Percentiles rank a stretch among this genome's conserved stretches.
These are phyloP conservation scores for Platysteira castanea DNA, from an alignment of 2,113 vertebrate species.

Conservation along the genomic window DNA sequence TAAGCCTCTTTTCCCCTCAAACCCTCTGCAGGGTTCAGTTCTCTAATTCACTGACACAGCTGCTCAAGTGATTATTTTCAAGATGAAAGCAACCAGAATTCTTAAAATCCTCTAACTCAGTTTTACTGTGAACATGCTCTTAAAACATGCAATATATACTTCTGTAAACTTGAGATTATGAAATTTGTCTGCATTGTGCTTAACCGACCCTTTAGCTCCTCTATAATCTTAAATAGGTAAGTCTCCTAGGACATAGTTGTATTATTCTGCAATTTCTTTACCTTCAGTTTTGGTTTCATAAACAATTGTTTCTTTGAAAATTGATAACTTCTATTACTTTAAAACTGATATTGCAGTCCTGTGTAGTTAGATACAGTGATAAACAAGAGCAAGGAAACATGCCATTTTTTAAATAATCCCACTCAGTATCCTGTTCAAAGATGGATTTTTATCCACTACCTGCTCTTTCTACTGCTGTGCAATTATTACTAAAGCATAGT, in stretches of 20 bases:
- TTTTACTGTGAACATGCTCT: not conserved
- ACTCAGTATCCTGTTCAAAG: not conserved
- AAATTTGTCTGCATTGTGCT: not conserved
- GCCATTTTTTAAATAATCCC: not conserved
- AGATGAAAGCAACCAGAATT: not conserved
- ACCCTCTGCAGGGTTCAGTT: not conserved
- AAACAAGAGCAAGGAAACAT: not conserved
- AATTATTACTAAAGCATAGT: not conserved
- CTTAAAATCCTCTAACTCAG: not conserved
- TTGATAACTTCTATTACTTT: not conserved
- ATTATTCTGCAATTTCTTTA: not conserved
- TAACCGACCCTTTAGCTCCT: not conserved
- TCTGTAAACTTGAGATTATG: not conserved
- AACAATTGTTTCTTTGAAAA: not conserved
- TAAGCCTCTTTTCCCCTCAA: not conserved
- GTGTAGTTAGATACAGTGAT: not conserved
- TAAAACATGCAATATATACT: not conserved
- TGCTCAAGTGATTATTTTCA: not conserved
- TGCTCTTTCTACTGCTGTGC: not conserved
- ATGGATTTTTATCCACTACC: not conserved
- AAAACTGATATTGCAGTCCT: not conserved
- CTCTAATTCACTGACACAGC: not conserved
- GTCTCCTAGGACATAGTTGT: not conserved
- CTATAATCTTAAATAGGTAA: not conserved
- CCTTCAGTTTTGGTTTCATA: not conserved